Evolutionary conservation across 1,140 invertebrate genomes (phyloP).

Genomic region (Araneus ventricosus): DNA sequence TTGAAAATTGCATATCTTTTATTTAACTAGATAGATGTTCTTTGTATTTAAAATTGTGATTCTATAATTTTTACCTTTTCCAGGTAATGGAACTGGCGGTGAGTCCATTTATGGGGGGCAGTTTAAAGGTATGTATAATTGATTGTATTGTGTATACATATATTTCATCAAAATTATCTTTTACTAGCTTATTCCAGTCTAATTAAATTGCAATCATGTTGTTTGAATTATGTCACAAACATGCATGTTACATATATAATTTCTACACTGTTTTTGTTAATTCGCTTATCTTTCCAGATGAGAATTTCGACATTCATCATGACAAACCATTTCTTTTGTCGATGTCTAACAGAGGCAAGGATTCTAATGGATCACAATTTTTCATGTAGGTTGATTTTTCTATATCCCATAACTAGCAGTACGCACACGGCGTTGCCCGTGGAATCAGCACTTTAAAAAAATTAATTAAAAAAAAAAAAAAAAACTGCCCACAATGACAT

Average conservation of each 20-base stretch:
- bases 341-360: conserved; percentile 97
- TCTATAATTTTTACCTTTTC: not conserved
- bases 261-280: too few species aligned
- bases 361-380: conserved; percentile 99
- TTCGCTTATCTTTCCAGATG: conserved; percentile 84
- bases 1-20: not conserved
- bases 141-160: not conserved
- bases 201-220: too few species aligned
- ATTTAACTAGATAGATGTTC: not conserved
- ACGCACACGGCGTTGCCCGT: too few species aligned
- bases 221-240: too few species aligned
- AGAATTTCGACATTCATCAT: conserved; percentile 94
- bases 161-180: not conserved
- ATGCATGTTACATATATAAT: too few species aligned
- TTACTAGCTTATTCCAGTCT: not conserved
- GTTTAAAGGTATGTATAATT: conserved; percentile 86
- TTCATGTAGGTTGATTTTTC: conserved; percentile 87
- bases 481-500: too few species aligned
- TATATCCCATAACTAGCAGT: too few species aligned
- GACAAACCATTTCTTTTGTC: conserved; percentile 90
- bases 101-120: conserved; percentile 94
- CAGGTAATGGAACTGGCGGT: conserved; percentile 93
- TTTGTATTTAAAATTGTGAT: not conserved
- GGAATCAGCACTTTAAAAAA: too few species aligned
- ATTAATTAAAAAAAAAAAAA: too few species aligned